Percentiles rank a stretch among this genome's conserved stretches.
These are phyloP conservation scores for Anabacerthia variegaticeps DNA, from an alignment of 2,797 vertebrate species.

Conservation along the genomic window DNA sequence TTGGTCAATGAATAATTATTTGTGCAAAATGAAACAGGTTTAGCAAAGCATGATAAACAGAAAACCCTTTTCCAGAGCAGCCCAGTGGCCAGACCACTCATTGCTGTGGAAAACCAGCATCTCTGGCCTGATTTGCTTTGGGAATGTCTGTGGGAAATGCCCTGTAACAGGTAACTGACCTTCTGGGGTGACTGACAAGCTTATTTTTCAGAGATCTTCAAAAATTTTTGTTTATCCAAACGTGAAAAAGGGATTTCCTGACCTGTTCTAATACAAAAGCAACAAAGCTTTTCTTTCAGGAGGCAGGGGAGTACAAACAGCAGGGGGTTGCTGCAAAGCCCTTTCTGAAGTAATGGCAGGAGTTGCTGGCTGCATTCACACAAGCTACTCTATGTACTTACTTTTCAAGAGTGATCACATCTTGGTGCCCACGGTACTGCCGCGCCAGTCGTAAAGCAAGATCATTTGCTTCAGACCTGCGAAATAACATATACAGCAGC, in stretches of 20 bases:
- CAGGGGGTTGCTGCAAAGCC: not conserved
- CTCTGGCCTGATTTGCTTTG: not conserved
- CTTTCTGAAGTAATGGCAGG: not conserved
- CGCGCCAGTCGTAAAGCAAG: conserved; percentile 91
- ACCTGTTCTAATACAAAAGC: not conserved
- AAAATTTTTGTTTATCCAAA: not conserved
- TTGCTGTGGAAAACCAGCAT: not conserved
- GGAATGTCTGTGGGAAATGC: not conserved
- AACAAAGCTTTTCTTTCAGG: conserved; percentile 24
- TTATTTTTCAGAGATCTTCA: conserved; percentile 5
- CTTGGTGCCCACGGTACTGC: conserved; percentile 87
- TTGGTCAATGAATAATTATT: not conserved
- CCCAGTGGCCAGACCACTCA: not conserved
- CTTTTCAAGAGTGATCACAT: conserved; percentile 96
- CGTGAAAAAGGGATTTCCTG: conserved; percentile 2
- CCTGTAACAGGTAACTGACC: not conserved
- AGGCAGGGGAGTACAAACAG: not conserved
- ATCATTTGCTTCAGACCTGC: conserved; percentile 97
- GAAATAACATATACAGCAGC: not conserved
- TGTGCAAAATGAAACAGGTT: not conserved
- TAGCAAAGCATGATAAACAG: not conserved
- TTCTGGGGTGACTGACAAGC: not conserved
- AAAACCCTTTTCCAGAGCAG: not conserved
- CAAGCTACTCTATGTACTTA: conserved; percentile 72
- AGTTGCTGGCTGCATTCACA: not conserved